Evolutionary conservation across 2,113 vertebrate genomes (phyloP).

Genomic region (Coptodon rendalli): DNA sequence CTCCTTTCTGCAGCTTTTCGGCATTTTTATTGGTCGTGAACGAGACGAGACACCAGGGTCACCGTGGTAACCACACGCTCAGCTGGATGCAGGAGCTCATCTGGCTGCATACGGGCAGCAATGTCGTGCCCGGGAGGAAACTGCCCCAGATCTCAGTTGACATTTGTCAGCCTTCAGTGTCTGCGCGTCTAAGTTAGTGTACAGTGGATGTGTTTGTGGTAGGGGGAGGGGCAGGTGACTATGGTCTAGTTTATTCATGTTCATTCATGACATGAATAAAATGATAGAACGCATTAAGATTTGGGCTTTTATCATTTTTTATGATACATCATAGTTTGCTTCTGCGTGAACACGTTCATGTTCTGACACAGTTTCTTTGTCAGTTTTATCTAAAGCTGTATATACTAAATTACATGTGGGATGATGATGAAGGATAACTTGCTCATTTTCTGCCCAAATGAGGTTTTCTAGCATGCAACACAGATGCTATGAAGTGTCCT

Average conservation of each 20-base stretch:
- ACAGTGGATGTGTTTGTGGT: neutral
- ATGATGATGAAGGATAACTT: neutral
- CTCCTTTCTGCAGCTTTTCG: conserved; percentile 4
- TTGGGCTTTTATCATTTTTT: neutral
- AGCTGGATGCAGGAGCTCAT: conserved; percentile 51
- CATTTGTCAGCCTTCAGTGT: conserved; percentile 53
- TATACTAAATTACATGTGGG: neutral
- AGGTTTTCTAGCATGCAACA: neutral
- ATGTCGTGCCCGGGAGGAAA: conserved; percentile 33
- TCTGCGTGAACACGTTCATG: neutral
- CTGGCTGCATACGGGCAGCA: conserved; percentile 36
- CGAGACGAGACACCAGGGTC: conserved; percentile 38
- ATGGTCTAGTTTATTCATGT: neutral
- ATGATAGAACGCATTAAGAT: neutral
- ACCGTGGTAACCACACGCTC: conserved; percentile 57
- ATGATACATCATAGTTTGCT: neutral
- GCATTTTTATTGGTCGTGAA: conserved; percentile 31
- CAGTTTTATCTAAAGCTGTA: neutral
- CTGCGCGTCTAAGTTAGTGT: conserved; percentile 8
- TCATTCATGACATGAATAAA: neutral
- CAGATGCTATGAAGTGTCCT: neutral
- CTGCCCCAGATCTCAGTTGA: conserved; percentile 54
- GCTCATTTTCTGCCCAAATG: neutral
- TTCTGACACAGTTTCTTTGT: neutral
- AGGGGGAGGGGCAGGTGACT: conserved; percentile 2